Evolutionary conservation across 2,888 invertebrate species (phyloP), one percentile per base, ranked within the genome.

Genomic region (Dromius quadrimaculatus): DNA sequence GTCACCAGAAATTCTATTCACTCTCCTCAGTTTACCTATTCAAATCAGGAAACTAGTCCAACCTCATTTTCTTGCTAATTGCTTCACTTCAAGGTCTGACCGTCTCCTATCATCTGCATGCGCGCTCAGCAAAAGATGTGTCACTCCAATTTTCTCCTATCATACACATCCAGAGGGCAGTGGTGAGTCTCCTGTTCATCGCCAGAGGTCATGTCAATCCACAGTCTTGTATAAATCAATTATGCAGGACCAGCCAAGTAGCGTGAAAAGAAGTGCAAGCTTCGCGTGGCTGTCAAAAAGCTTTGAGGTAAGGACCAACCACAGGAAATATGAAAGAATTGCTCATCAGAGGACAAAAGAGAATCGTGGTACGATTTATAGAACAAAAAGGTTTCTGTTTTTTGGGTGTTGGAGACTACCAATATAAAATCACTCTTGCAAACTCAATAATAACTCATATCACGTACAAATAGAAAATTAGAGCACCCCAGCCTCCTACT

Each of bases 151-250:
- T 13, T 13, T 13, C 17, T 41, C 8, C 17, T 4, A n/a, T n/a
- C n/a, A 11, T 15, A 15, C 41, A n/a, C 17, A 15, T 41, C 41
- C 28, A 28, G 28, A 19, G 43, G 43, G 13, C 1, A 47, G 19
- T 1, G 17, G 15, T 20, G 8, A 19, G 1, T n/a, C 9, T 11
- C 28, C 23, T 41, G 23, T 66, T 43, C 57, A 66, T 66, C 66
- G 68, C 59, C 59, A 8, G 3, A 23, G 43, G 68, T 69, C 68
- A 43, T 69, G 68, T 69, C 68, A 59, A 15, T 59, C 68, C 28
- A 59, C 59, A 59, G 61, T 59, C 68, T 59, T 32, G 28, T 69
- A 69, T 69, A 69, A 69, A 69, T 69, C 68, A 69, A 69, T 69
- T 69, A 69, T 69, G 68, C 68, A 68, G 47, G 34, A 50, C 34